Conservation (phyloP, 2,797 vertebrate genomes). For the Halcyon badia region DNA sequence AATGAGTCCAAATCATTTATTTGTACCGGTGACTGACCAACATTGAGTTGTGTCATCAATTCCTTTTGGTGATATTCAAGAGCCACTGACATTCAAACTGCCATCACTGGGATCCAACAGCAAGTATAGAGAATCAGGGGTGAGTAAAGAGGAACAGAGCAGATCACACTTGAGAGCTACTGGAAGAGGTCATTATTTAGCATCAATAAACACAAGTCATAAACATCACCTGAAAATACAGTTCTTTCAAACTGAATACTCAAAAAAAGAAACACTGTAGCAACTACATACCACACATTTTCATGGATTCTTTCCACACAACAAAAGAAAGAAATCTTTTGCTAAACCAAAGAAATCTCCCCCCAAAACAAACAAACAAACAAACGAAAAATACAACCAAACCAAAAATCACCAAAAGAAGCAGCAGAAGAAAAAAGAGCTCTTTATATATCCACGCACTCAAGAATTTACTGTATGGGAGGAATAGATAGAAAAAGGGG, state of each 20-base stretch:
- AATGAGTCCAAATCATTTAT: background rate
- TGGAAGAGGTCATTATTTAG: background rate
- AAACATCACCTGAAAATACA: background rate
- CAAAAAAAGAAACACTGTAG: background rate
- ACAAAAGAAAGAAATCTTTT: background rate
- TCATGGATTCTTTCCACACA: background rate
- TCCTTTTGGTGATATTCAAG: background rate
- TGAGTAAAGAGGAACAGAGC: background rate
- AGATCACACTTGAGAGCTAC: background rate
- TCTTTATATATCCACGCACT: background rate
- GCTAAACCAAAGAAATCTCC: background rate
- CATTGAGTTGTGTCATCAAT: accelerated
- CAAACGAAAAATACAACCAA: background rate
- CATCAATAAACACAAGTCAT: background rate
- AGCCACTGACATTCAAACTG: background rate
- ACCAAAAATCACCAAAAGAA: background rate
- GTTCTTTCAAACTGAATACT: background rate
- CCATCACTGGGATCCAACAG: background rate
- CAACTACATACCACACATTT: background rate
- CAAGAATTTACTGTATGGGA: background rate
- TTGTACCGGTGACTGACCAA: background rate
- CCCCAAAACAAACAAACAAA: no score
- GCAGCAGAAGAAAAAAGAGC: background rate
- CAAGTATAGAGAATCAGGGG: background rate
- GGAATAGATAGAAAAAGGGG: background rate